Base-by-base conservation (phyloP, 2,888 invertebrate genomes). In the Sturmia bella region DNA sequence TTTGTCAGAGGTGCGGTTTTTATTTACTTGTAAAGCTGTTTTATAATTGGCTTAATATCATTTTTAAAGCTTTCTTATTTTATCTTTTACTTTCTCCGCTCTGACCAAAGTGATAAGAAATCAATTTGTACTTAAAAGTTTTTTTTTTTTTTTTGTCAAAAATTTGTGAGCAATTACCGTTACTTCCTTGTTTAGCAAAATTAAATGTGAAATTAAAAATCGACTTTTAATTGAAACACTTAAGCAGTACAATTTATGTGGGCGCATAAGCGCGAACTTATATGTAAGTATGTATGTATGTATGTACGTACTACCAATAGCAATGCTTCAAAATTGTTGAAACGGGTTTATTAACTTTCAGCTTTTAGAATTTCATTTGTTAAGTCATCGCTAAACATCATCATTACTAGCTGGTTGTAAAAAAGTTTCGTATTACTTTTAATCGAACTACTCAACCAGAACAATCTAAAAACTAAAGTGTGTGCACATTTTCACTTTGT, bases 361-460 rank as follows among this genome's bases (percentile, higher is more conserved):
- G 27, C 45, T 63, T 13, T 72, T 66, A 17, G 37, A 48, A n/a
- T 63, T 61, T 50, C 45, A 6, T 63, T 63, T 69, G 11, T 48
- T 9, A 66, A 76, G 45, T 69, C 68, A 43, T 69, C 21, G 45
- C 54, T 69, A 39, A 61, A 61, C 37, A 54, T 76, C 61, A 68
- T 61, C 52, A 54, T 48, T 63, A 21, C 45, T 57, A 45, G 61
- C 37, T 64, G 45, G 45, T 32, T 48, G 45, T 37, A 56, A 74
- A 64, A 3, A 73, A 50, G 32, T 80, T 69, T 76, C 43, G 6
- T 54, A 69, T 69, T 41, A 66, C 56, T 63, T 73, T 81, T 59
- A 74, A 78, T 74, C 54, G 76, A 82, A 56, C 78, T 78, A 70
- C 78, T 82, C 78, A 82, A 78, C 69, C 74, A 59, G 57, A 70